Conservation (phyloP, 2,797 vertebrate species). For the Falco rusticolus region DNA sequence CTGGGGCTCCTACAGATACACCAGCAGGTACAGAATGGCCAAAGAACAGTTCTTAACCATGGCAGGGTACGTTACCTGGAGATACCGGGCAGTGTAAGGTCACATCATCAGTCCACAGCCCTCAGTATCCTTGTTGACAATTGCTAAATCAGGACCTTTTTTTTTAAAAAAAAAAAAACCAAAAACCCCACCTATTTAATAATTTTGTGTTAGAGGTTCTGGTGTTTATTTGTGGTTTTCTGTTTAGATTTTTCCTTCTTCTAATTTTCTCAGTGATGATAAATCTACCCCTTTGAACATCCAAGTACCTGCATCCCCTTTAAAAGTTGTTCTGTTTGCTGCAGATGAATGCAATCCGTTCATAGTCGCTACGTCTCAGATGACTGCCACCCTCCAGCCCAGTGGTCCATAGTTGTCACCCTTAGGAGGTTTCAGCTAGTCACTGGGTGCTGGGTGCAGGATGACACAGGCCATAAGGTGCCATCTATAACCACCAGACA, state of each 20-base stretch:
- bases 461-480: background rate
- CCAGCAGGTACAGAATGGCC: background rate
- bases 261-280: background rate
- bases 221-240: background rate
- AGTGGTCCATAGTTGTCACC: background rate
- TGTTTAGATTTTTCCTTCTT: background rate
- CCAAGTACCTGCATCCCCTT: background rate
- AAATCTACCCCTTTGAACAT: background rate
- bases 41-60: background rate
- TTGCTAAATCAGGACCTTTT: background rate
- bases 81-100: background rate
- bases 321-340: background rate
- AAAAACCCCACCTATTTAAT: background rate
- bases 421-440: background rate
- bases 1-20: background rate
- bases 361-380: accelerated
- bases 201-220: background rate
- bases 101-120: too few species aligned
- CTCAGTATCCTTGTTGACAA: background rate
- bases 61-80: background rate
- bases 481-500: background rate
- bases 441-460: too few species aligned
- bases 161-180: background rate
- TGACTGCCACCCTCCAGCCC: background rate
- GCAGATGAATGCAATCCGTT: background rate